These are phyloP conservation scores for Neopelma chrysocephalum DNA, from an alignment of 2,797 vertebrate species.

Conservation along the genomic window DNA sequence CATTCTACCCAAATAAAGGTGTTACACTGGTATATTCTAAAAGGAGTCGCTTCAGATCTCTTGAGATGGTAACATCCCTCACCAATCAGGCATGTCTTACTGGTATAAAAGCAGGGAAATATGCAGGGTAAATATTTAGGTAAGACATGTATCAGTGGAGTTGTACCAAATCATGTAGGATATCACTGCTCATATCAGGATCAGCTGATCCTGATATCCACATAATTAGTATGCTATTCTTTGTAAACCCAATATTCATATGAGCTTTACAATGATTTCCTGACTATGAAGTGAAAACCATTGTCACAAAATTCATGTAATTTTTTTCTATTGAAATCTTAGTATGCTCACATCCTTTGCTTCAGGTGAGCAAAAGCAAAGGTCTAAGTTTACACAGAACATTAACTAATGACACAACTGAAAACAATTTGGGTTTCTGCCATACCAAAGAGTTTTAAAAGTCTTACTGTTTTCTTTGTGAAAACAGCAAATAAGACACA, in stretches of 20 bases:
- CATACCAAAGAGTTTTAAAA: background rate
- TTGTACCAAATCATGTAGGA: background rate
- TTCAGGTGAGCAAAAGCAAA: background rate
- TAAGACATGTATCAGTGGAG: rapidly evolving
- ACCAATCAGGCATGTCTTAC: background rate
- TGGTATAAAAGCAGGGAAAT: background rate
- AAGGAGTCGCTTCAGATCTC: background rate
- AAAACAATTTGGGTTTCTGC: background rate
- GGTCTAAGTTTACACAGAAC: background rate
- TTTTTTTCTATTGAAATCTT: background rate
- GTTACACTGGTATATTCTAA: background rate
- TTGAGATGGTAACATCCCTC: background rate
- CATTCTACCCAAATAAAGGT: background rate
- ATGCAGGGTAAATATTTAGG: background rate
- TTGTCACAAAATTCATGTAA: background rate
- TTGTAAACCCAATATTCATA: background rate
- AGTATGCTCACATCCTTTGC: background rate
- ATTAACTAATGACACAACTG: background rate
- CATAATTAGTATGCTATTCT: background rate
- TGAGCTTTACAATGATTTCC: background rate
- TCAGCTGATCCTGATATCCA: background rate
- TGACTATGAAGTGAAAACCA: background rate
- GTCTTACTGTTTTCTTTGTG: background rate
- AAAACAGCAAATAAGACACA: background rate
- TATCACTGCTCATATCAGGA: background rate